Conservation (phyloP, 2,113 vertebrate genomes). For the Bothrops jararaca region DNA sequence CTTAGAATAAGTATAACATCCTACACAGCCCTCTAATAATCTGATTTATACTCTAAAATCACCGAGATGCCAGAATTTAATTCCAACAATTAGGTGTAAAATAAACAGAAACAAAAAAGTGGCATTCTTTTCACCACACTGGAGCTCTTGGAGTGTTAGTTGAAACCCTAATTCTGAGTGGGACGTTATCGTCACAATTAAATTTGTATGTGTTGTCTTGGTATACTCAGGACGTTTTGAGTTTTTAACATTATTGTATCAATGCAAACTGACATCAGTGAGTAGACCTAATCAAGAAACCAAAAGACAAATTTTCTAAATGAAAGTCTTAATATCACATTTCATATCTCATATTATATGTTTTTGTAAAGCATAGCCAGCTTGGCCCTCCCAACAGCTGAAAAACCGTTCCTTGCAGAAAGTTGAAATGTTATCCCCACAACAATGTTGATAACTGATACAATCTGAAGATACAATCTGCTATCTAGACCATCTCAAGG, state of each 20-base stretch:
- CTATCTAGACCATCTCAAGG: neutral
- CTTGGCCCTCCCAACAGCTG: neutral
- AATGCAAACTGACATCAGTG: neutral
- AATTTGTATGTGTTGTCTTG: neutral
- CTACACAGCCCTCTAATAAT: neutral
- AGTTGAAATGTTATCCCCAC: neutral
- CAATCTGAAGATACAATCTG: neutral
- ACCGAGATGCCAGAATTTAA: neutral
- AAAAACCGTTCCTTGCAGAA: neutral
- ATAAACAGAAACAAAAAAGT: neutral
- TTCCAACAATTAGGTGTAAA: neutral
- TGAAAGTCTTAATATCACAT: neutral
- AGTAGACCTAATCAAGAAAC: neutral
- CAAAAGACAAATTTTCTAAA: neutral
- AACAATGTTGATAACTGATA: neutral
- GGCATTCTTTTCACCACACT: neutral
- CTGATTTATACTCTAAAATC: neutral
- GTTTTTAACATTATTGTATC: neutral
- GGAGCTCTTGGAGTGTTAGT: neutral
- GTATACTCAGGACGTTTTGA: neutral
- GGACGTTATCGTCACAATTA: neutral
- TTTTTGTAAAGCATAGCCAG: neutral
- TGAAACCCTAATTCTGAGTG: neutral
- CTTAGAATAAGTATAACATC: neutral
- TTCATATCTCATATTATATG: neutral